These are phyloP conservation scores for Aselliscus stoliczkanus DNA, from an alignment of 2,797 vertebrate genomes.

Conservation along the genomic window DNA sequence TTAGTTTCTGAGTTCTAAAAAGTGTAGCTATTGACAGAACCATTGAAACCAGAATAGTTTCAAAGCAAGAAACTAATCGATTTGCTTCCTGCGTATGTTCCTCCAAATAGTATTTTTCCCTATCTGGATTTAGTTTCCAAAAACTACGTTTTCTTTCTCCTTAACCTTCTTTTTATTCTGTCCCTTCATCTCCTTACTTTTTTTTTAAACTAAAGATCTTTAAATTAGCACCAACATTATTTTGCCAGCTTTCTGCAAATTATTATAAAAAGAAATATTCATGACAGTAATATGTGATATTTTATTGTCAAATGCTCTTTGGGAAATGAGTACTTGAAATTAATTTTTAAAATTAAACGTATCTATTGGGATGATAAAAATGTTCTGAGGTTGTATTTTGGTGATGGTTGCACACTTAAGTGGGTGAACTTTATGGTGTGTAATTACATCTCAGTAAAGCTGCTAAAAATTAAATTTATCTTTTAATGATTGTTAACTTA, in stretches of 20 bases:
- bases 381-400: neutral
- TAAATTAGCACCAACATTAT: neutral
- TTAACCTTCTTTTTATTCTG: neutral
- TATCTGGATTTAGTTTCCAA: neutral
- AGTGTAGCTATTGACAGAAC: neutral
- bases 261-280: neutral
- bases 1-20: neutral
- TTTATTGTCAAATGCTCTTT: neutral
- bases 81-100: neutral
- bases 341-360: neutral
- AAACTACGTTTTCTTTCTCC: neutral
- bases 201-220: neutral
- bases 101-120: neutral
- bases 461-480: neutral
- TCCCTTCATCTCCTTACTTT: neutral
- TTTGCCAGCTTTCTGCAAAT: neutral
- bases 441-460: neutral
- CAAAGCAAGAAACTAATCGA: neutral
- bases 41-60: neutral
- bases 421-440: neutral
- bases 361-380: neutral
- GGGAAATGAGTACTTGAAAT: neutral
- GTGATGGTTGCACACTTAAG: neutral
- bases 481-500: neutral
- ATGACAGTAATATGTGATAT: neutral